phyloP scores from a whole-genome alignment of 2,888 invertebrate species.

The Stenichneumon culpator region DNA sequence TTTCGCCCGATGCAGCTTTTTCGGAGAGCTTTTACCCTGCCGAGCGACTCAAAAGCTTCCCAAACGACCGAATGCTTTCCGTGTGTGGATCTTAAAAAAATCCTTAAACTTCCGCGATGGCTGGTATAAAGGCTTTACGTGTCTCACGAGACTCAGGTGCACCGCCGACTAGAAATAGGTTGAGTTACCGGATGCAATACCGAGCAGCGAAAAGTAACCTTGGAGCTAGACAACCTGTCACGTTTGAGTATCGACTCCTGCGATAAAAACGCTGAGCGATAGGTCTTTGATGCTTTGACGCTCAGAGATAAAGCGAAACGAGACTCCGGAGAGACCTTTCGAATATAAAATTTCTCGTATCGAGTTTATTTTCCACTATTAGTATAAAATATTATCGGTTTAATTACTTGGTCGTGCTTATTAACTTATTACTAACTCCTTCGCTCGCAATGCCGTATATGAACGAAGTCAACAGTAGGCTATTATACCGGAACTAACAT shows the following conservation, averaged over 20 bases:
- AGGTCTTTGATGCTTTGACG: conserved; percentile 7
- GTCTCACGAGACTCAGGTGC: conserved; percentile 24
- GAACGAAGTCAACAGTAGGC: too few relatives aligned
- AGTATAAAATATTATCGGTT: not conserved
- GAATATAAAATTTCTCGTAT: not conserved
- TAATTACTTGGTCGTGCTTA: not conserved
- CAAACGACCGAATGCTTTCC: conserved; percentile 37
- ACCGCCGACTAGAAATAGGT: not conserved
- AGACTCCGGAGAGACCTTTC: not conserved
- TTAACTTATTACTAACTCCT: not conserved
- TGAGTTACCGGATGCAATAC: conserved; percentile 11
- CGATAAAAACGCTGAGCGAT: conserved; percentile 14
- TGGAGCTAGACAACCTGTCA: not conserved
- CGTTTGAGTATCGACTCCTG: conserved; percentile 19
- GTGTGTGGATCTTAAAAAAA: conserved; percentile 19
- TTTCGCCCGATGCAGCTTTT: too few relatives aligned
- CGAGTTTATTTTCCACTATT: not conserved
- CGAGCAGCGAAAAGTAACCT: conserved; percentile 8
- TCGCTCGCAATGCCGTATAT: too few relatives aligned
- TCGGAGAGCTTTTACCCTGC: not conserved
- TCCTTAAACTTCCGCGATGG: conserved; percentile 12
- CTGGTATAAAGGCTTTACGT: conserved; percentile 35
- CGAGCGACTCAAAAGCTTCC: conserved; percentile 12
- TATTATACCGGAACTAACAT: too few relatives aligned
- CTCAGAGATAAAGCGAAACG: not conserved